Conservation (phyloP, 2,888 invertebrate genomes). For the Seira ritae region DNA sequence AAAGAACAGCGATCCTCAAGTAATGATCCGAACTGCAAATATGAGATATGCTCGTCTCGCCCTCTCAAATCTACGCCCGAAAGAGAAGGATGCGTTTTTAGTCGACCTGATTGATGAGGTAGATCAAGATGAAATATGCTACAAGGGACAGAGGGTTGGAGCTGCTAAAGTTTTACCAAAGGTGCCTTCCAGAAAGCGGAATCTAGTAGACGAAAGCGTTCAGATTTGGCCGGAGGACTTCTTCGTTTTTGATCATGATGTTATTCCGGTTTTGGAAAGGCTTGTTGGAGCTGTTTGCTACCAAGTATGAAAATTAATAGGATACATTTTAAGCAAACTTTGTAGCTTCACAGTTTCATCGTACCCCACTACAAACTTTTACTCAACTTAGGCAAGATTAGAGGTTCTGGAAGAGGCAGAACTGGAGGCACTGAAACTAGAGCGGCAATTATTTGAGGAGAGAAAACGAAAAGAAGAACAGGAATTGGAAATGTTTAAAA, state of each 20-base stretch:
- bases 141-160: conserved; percentile 51
- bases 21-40: conserved; percentile 46
- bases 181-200: conserved; percentile 53
- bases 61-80: conserved; percentile 50
- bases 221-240: conserved; percentile 67
- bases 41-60: conserved; percentile 53
- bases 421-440: conserved; percentile 54
- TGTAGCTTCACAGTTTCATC: not conserved
- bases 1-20: conserved; percentile 34
- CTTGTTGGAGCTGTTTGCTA: conserved; percentile 66
- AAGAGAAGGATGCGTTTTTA: conserved; percentile 61
- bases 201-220: conserved; percentile 60
- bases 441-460: conserved; percentile 61
- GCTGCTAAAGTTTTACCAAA: conserved; percentile 48
- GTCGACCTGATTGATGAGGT: conserved; percentile 59
- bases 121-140: conserved; percentile 53
- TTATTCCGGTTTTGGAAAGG: conserved; percentile 65
- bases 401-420: conserved; percentile 71
- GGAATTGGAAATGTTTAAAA: conserved; percentile 50
- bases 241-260: conserved; percentile 64
- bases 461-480: conserved; percentile 49
- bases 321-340: not conserved
- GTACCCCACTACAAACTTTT: not conserved
- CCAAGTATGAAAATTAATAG: conserved; percentile 42
- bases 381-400: conserved; percentile 52